Percentiles rank a stretch among this genome's conserved stretches.
These are phyloP conservation scores for Urosaurus nigricauda DNA, from an alignment of 2,797 vertebrate species.

Conservation along the genomic window DNA sequence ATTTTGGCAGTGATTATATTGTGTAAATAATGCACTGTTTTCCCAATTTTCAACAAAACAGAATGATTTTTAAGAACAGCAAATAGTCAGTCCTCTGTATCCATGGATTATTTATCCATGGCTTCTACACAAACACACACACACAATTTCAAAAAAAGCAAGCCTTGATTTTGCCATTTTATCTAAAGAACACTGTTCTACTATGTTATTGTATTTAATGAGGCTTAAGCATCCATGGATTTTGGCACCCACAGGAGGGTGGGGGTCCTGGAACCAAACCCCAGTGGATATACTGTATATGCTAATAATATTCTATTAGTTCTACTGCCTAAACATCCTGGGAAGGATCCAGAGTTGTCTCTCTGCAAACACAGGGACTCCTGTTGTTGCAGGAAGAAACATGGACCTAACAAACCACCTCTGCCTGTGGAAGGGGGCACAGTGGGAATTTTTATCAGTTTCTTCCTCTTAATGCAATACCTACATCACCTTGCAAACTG, in stretches of 20 bases:
- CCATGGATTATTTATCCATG: too few relatives aligned
- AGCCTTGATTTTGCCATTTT: too few relatives aligned
- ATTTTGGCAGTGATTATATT: background rate
- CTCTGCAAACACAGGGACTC: background rate
- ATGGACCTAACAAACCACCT: background rate
- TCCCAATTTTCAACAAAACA: background rate
- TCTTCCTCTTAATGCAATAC: too few relatives aligned
- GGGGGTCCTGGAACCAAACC: too few relatives aligned
- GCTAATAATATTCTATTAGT: background rate
- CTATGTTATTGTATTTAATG: too few relatives aligned
- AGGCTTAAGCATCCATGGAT: too few relatives aligned
- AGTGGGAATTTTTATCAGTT: background rate
- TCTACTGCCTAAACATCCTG: background rate
- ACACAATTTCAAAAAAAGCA: too few relatives aligned
- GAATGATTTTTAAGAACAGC: background rate
- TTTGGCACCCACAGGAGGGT: too few relatives aligned
- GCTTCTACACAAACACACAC: too few relatives aligned
- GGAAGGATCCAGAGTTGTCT: background rate
- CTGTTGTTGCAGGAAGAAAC: background rate
- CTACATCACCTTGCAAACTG: background rate
- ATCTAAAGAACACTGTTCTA: too few relatives aligned
- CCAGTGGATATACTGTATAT: too few relatives aligned
- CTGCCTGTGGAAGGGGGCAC: background rate
- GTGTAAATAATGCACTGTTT: background rate
- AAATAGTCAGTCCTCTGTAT: background rate